A percentile compares a stretch with the other conserved stretches of the same genome.
Conservation (phyloP, 23 tunicate genomes). For the Ciona savignyi region DNA sequence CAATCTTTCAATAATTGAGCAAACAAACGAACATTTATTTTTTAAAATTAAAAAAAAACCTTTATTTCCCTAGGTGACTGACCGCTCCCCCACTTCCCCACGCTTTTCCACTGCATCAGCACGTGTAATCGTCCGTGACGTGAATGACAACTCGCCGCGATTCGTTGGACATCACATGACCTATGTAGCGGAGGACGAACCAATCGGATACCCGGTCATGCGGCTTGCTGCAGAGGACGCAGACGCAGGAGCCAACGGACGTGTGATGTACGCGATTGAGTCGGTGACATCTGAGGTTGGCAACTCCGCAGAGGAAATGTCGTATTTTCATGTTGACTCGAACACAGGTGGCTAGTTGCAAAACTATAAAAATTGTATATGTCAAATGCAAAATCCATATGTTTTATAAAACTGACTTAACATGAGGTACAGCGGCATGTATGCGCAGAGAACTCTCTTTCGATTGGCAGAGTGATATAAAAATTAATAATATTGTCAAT, state of each 20-base stretch:
- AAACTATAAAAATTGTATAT: no score
- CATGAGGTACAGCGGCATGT: no score
- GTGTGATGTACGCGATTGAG: constrained; percentile 35
- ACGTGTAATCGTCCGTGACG: constrained; percentile 58
- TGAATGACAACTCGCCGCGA: constrained; percentile 69
- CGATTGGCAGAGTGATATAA: no score
- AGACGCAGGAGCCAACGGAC: constrained; percentile 63
- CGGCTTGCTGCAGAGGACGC: constrained; percentile 48
- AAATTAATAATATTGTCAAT: no score
- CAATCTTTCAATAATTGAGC: no score
- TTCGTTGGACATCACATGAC: constrained; percentile 25
- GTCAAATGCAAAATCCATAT: no score
- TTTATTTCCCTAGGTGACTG: constrained; percentile 35
- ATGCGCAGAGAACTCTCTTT: no score
- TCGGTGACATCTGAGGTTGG: constrained; percentile 9
- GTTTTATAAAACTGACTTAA: no score
- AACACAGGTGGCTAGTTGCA: constrained; percentile 48
- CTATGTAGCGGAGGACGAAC: constrained; percentile 65
- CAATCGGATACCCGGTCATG: constrained; percentile 48
- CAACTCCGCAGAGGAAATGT: not conserved
- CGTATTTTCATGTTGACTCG: constrained; percentile 38
- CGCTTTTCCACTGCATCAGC: constrained; percentile 65
- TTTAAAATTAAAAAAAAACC: not conserved
- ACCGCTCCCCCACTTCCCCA: constrained; percentile 43
- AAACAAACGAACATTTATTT: no score